Percentiles rank a stretch among this genome's conserved stretches.
Evolutionary conservation across 2,888 invertebrate species (phyloP).

Genomic region (Chrysolina oricalcia): DNA sequence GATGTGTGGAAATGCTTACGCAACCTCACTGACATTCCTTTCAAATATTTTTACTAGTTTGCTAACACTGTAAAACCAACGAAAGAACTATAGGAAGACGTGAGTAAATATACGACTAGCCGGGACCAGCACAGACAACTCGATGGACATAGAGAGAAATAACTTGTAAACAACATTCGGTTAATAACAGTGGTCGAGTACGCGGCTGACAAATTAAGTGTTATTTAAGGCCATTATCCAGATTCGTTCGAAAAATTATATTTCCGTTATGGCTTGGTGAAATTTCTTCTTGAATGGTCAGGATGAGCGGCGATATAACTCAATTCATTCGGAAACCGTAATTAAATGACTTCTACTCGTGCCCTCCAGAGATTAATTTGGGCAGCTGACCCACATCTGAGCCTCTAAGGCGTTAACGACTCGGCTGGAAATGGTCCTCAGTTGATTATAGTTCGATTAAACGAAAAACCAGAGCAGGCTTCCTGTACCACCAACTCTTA

Average conservation of each 20-base stretch:
- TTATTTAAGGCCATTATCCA: constrained; percentile 14
- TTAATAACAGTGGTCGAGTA: constrained; percentile 8
- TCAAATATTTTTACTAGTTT: constrained; percentile 59
- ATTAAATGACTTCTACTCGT: constrained; percentile 17
- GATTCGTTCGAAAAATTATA: constrained; percentile 2
- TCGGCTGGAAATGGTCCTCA: neutral
- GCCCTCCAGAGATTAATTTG: constrained; percentile 2
- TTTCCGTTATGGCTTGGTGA: constrained; percentile 4
- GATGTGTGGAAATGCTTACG: constrained; percentile 64
- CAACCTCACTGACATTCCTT: constrained; percentile 64
- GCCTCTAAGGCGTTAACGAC: constrained; percentile 16
- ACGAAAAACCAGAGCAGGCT: neutral
- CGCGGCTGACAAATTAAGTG: constrained; percentile 7
- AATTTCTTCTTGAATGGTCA: constrained; percentile 2
- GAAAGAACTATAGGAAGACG: constrained; percentile 16
- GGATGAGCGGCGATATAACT: neutral
- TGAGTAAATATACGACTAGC: constrained; percentile 14
- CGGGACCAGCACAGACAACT: constrained; percentile 15
- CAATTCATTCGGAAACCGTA: constrained; percentile 5
- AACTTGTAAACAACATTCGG: neutral
- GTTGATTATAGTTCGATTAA: constrained; percentile 10
- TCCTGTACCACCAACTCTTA: neutral
- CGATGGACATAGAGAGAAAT: constrained; percentile 11
- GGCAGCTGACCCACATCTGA: constrained; percentile 20
- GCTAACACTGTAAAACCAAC: constrained; percentile 39